Percentiles rank a stretch among this genome's conserved stretches.
Evolutionary conservation across 2,888 invertebrate species (phyloP).

Genomic region (Conops quadrifasciatus): DNA sequence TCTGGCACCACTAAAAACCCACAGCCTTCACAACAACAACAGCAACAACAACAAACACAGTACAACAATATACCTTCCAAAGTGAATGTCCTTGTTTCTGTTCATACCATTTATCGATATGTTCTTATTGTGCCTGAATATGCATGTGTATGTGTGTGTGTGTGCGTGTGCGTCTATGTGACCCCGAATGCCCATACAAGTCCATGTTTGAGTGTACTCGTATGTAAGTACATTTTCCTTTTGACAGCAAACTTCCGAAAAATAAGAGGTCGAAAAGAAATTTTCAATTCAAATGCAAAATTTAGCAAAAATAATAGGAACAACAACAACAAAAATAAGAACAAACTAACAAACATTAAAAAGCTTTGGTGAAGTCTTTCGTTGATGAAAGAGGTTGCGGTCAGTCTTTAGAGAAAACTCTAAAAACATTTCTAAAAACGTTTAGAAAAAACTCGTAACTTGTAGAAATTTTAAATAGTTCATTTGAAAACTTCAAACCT

Average conservation of each 20-base stretch:
- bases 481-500: too few species aligned
- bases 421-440: too few species aligned
- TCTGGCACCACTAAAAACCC: too few species aligned
- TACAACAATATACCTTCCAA: neutral
- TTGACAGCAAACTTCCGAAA: too few species aligned
- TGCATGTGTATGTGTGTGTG: slow-evolving; percentile 6
- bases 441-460: too few species aligned
- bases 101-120: slow-evolving; percentile 7
- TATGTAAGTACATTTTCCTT: neutral
- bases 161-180: neutral
- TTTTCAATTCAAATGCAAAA: neutral
- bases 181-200: too few species aligned
- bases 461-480: too few species aligned
- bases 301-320: neutral
- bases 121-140: too few species aligned
- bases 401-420: too few species aligned
- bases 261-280: neutral
- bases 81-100: slow-evolving; percentile 32
- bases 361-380: too few species aligned
- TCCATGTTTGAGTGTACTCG: neutral
- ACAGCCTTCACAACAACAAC: neutral
- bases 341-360: neutral
- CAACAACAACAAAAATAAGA: neutral
- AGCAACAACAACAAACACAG: neutral
- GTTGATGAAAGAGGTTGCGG: too few species aligned